Conservation (phyloP, 2,797 vertebrate species). For the Pitangus sulphuratus region DNA sequence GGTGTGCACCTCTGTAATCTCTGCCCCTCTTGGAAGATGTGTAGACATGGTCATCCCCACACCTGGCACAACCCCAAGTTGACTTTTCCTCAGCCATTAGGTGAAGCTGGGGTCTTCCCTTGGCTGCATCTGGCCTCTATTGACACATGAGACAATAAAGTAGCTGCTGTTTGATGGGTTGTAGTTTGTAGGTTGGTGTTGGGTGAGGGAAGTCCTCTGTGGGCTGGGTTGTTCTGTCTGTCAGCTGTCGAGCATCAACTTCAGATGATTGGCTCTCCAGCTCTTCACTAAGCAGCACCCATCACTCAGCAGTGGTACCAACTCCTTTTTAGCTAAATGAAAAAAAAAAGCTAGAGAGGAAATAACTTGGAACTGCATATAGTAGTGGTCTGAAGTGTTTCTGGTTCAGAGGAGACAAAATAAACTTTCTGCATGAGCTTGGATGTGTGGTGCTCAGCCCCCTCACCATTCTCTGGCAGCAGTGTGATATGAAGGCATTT, state of each 20-base stretch:
- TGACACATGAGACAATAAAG: accelerated
- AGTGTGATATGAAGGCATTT: conserved; percentile 18
- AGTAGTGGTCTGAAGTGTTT: neutral
- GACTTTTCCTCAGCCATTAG: neutral
- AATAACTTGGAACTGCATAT: neutral
- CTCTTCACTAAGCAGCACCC: neutral
- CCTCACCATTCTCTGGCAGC: neutral
- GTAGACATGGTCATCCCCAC: neutral
- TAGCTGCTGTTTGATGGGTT: neutral
- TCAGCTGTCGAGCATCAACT: neutral
- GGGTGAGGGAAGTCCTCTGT: neutral
- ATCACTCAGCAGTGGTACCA: neutral
- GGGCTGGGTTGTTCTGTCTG: neutral
- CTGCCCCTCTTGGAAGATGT: neutral
- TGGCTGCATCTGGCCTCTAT: neutral
- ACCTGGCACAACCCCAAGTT: neutral
- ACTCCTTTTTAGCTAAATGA: neutral
- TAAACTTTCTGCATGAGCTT: neutral
- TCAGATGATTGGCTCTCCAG: neutral
- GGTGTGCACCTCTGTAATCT: neutral
- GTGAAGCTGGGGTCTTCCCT: neutral
- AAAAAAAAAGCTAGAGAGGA: neutral
- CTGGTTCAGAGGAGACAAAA: conserved; percentile 24
- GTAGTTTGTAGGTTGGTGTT: neutral
- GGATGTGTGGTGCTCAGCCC: neutral